Percentiles rank a stretch among this genome's conserved stretches.
Evolutionary conservation across 2,888 invertebrate genomes (phyloP).

Genomic region (Agrotis segetum): DNA sequence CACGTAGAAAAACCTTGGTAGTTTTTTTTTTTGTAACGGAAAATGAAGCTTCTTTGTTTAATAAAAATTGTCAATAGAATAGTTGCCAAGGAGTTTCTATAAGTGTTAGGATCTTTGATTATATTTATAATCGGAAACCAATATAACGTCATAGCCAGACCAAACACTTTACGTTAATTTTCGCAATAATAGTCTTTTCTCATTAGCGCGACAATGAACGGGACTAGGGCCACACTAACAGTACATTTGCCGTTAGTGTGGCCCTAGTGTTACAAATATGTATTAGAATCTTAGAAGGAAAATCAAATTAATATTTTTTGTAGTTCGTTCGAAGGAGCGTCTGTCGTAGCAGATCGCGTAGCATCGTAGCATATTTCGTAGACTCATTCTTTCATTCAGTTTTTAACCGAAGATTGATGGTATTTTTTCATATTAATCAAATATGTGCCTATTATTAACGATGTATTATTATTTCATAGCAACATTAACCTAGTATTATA

Average conservation of each 20-base stretch:
- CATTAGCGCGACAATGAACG: too few relatives aligned
- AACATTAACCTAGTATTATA: constrained; percentile 4
- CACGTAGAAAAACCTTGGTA: background rate
- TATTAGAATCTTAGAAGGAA: background rate
- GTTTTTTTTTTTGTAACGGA: background rate
- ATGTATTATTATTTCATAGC: constrained; percentile 1
- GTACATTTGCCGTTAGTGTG: too few relatives aligned
- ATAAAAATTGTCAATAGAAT: background rate
- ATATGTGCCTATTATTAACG: background rate
- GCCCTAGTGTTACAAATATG: background rate
- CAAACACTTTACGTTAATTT: too few relatives aligned
- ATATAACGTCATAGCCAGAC: background rate
- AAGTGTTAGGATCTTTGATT: too few relatives aligned
- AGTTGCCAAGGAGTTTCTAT: background rate
- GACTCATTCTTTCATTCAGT: background rate
- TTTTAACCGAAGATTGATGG: background rate
- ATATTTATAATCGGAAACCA: background rate
- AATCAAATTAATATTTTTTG: background rate
- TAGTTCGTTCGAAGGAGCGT: background rate
- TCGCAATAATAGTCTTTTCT: too few relatives aligned
- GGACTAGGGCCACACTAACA: too few relatives aligned
- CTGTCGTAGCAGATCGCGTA: background rate
- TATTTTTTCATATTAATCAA: too few relatives aligned
- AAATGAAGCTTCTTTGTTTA: background rate
- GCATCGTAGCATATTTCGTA: background rate